phyloP scores from a whole-genome alignment of 2,797 vertebrate genomes.

The Gallinago nigripennis region DNA sequence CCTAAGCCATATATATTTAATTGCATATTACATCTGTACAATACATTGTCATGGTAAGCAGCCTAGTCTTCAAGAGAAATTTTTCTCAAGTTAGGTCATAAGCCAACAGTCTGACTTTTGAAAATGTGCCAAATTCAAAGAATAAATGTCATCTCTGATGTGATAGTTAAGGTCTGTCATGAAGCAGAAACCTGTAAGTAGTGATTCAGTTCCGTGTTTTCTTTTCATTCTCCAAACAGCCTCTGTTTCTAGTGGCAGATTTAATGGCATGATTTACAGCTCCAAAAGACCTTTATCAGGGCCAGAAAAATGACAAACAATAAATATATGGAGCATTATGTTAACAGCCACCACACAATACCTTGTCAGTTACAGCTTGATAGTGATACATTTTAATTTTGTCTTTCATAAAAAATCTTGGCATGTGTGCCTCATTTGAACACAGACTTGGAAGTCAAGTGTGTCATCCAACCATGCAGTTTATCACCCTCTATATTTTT shows the following conservation, averaged over 20 bases:
- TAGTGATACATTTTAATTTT: slow-evolving; percentile 88
- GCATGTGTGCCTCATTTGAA: slow-evolving; percentile 78
- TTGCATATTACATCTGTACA: neutral
- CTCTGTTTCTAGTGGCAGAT: slow-evolving; percentile 83
- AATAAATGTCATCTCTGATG: slow-evolving; percentile 82
- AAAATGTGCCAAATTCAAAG: slow-evolving; percentile 76
- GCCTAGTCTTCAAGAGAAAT: neutral
- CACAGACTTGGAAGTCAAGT: slow-evolving; percentile 83
- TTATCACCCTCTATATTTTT: slow-evolving; percentile 89
- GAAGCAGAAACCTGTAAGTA: slow-evolving; percentile 78
- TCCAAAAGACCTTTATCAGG: slow-evolving; percentile 78
- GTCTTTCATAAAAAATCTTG: slow-evolving; percentile 86
- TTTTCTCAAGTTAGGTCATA: slow-evolving; percentile 60
- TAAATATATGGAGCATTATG: slow-evolving; percentile 85
- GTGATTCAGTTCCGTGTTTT: slow-evolving; percentile 78
- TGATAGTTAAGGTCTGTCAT: slow-evolving; percentile 78
- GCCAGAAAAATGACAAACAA: slow-evolving; percentile 91
- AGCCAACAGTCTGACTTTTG: slow-evolving; percentile 76
- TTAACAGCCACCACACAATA: slow-evolving; percentile 84
- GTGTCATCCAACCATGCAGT: slow-evolving; percentile 82
- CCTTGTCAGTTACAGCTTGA: slow-evolving; percentile 83
- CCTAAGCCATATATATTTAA: neutral
- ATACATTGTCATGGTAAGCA: neutral
- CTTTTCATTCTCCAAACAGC: slow-evolving; percentile 73
- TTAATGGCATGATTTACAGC: slow-evolving; percentile 89